Base-by-base conservation (phyloP, 2,113 vertebrate genomes). In the Garra rufa region DNA sequence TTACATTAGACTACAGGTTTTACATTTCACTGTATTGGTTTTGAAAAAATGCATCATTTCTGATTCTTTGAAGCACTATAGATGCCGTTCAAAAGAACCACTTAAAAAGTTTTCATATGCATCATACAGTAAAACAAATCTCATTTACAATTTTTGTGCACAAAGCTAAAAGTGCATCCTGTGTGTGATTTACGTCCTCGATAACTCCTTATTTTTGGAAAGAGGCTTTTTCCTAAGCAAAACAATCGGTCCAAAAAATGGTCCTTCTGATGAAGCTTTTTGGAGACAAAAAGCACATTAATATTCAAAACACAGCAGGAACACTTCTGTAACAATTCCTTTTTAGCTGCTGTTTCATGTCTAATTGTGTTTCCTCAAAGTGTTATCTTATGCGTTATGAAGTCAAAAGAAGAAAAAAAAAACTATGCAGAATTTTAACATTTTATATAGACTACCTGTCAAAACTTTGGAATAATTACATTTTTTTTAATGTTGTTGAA, bases 91-190 rank as follows among this genome's bases (percentile, higher is more conserved):
- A 69, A 69, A 69, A 69, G 17, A 69, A 69, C 28, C 63, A 67
- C 63, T 67, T 67, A 67, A 65, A 30, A 65, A 17, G 28, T 67
- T 9, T 67, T 34, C 63, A 34, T 61, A 61, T 69, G 65, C 65
- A 67, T 67, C 30, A 69, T 8, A 15, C 65, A 41, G 17, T 69
- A 38, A 10, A 38, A 10, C 34, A n/a, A n/a, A n/a, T n/a, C n/a
- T n/a, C n/a, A n/a, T n/a, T n/a, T n/a, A n/a, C n/a, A n/a, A n/a
- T n/a, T n/a, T n/a, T 8, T 38, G 17, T 41, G 17, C 9, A 17
- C 34, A 65, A 14, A 69, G 65, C 19, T 69, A 69, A 69, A 41
- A 4, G 17, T 69, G 4, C 4, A 21, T 69, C 9, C 17, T 69
- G 34, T 69, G 28, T 65, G 65, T 69, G 34, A 69, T 69, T 69